Conservation (phyloP, 2,888 invertebrate species). For the Falcaria lacertinaria region DNA sequence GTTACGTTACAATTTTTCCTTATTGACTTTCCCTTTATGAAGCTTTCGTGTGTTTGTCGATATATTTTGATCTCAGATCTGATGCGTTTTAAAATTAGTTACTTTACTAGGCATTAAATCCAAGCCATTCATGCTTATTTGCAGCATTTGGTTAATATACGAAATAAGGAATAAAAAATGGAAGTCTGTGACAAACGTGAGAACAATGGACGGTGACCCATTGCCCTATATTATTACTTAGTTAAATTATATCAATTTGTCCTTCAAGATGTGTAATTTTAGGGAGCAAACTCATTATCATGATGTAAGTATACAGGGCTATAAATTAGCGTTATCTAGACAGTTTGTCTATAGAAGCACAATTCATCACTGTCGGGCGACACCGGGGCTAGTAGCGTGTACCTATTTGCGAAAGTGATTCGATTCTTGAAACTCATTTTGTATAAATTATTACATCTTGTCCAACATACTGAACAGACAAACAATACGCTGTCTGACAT, state of each 20-base stretch:
- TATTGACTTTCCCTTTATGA: no score
- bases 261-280: conserved; percentile 35
- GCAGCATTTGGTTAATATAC: no score
- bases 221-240: conserved; percentile 23
- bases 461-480: not conserved
- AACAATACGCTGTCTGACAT: no score
- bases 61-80: no score
- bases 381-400: conserved; percentile 24
- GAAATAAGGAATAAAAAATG: no score
- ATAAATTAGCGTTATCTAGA: conserved; percentile 75
- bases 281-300: conserved; percentile 49
- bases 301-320: conserved; percentile 42
- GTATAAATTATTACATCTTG: conserved; percentile 1
- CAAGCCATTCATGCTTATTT: no score
- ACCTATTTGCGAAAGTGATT: conserved; percentile 58
- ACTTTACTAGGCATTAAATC: no score
- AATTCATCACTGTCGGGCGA: conserved; percentile 67
- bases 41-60: no score
- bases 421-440: conserved; percentile 31
- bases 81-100: no score
- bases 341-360: conserved; percentile 57
- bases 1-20: not conserved
- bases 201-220: conserved; percentile 37
- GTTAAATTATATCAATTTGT: conserved; percentile 27
- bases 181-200: conserved; percentile 10